Base-by-base conservation (phyloP, 2,888 invertebrate species). In the Acheta domesticus region DNA sequence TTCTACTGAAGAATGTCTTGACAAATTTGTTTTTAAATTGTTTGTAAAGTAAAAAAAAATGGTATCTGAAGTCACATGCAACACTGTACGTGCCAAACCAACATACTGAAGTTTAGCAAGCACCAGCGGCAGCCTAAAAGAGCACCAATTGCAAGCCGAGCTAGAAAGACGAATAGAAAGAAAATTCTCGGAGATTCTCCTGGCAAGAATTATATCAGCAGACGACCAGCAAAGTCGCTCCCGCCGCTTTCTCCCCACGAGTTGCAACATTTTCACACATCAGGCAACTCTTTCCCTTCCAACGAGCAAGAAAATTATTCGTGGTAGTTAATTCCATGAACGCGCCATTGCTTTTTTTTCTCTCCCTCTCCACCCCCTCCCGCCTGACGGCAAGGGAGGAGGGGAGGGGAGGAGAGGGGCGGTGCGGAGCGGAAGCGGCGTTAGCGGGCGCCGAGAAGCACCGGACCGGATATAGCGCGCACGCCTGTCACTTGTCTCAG, bases 221-320 rank as follows among this genome's bases (percentile, higher is more conserved):
- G 36, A 36, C 36, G 36, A 8, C 36, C 5, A 36, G 36, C 36
- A 36, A 8, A 5, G 36, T 36, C 36, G 36, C 8, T 36, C 0
- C 36, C 36, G 36, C 36, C 8, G 36, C 36, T 36, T 36, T 36
- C 36, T 8, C 36, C 36, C 36, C 36, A 36, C 62, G 4, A 62
- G n/a, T n/a, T n/a, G 62, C 62, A 62, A n/a, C 14, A 62, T 62
- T 62, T 62, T 62, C 62, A 62, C 62, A 62, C 62, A 62, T 62
- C 62, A 62, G n/a, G 16, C 14, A 14, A 62, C 62, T 62, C 16
- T 62, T 62, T 62, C 62, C 62, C n/a, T 62, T 62, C 62, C 62
- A 62, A 62, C 62, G 62, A 62, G 62, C 62, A 62, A 62, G 62
- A 62, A 62, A 62, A 62, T 62, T 62, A 62, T 62, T 62, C 62